phyloP scores from a whole-genome alignment of 2,797 vertebrate genomes.

The Tamandua tetradactyla region DNA sequence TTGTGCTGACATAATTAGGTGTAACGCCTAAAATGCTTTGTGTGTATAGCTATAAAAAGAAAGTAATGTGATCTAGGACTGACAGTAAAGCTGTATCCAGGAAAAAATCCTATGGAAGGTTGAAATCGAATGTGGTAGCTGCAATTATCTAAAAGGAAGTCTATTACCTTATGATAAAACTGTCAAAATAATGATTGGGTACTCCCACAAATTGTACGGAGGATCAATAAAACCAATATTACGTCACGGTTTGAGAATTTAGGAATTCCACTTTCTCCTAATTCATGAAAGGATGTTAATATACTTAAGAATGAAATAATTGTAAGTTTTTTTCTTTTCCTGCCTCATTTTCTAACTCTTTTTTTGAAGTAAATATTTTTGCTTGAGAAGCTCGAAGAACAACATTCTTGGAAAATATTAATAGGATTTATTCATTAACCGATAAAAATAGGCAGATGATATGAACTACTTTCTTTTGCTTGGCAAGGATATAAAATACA shows the following conservation, averaged over 20 bases:
- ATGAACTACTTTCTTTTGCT: background rate
- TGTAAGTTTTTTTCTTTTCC: constrained; percentile 59
- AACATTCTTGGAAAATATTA: constrained; percentile 20
- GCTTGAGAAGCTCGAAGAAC: constrained; percentile 22
- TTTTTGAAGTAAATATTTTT: constrained; percentile 56
- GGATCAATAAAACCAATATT: constrained; percentile 85
- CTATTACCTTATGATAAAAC: constrained; percentile 86
- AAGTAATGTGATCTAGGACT: constrained; percentile 74
- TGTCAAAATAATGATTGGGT: constrained; percentile 85
- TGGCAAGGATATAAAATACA: background rate
- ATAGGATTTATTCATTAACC: constrained; percentile 47
- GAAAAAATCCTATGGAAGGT: constrained; percentile 77
- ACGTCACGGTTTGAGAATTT: constrained; percentile 82
- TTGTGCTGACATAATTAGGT: constrained; percentile 75
- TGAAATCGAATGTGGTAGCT: constrained; percentile 81
- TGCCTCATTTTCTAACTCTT: constrained; percentile 40
- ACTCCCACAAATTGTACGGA: constrained; percentile 79
- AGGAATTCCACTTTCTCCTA: constrained; percentile 83
- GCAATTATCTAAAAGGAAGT: constrained; percentile 84
- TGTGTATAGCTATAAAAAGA: constrained; percentile 80
- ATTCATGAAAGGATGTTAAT: constrained; percentile 76
- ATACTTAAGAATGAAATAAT: constrained; percentile 76
- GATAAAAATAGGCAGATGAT: background rate
- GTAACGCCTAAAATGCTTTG: constrained; percentile 76
- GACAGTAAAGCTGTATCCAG: constrained; percentile 76